Base-by-base conservation (phyloP, 2,888 invertebrate species). In the Caenorhabditis wallacei region DNA sequence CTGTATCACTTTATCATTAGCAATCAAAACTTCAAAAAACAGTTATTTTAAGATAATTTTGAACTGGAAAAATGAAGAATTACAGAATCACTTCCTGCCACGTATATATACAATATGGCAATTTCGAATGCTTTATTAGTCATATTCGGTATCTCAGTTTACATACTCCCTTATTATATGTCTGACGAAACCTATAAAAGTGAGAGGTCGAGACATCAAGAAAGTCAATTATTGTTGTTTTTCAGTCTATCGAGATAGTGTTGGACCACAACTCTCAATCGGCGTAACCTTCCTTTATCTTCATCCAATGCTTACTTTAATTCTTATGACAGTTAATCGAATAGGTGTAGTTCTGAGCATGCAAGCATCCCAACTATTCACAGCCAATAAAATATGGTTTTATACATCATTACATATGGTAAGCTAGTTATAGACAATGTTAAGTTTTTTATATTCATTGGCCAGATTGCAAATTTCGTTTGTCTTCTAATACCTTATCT, bases 81-180 rank as follows among this genome's bases (percentile, higher is more conserved):
- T 68, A 43, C 61, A 76, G 76, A 76, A 43, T 18, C 68, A 8
- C 80, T 80, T 13, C 80, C 80, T 3, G 66, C 66, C 13, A 80
- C 80, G 1, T 80, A 71, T 35, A 80, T 80, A 20, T 80, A 80
- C 59, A 80, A 80, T 22, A 80, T 71, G 78, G 70, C 76, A 11
- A 76, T 76, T 22, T 76, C 76, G 1, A 76, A 76, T 30, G 76
- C 76, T 3, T 24, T 76, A 1, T 43, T 76, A 1, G 61, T 76
- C n/a, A 51, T 59, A 18, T 76, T 61, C 35, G 76, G 76, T 13
- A 26, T 76, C 10, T 22, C 40, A 40, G 61, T 69, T 8, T 76
- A 76, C 69, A 76, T 76, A 7, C 53, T 76, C 20, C 76, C 76
- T 16, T 76, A 61, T 54, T 76, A 76, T 26, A 59, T 76, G 76